Conservation (phyloP, 2,888 invertebrate species). For the Lasioglossum zephyrum region DNA sequence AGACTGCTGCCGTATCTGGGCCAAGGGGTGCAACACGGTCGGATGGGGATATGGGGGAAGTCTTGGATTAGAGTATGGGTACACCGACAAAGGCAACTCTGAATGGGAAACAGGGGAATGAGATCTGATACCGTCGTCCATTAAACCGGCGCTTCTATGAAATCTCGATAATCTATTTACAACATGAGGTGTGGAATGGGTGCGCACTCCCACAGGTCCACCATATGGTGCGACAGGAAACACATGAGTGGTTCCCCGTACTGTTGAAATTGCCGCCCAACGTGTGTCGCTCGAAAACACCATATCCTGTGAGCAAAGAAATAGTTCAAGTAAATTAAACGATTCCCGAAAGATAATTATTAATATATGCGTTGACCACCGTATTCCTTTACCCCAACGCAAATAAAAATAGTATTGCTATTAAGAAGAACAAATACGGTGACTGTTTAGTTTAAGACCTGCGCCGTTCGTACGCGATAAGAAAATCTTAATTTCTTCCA, state of each 20-base stretch:
- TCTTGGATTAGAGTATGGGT: slow-evolving; percentile 93
- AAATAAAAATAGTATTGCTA: slow-evolving; percentile 5
- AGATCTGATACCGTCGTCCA: slow-evolving; percentile 88
- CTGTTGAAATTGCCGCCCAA: slow-evolving; percentile 98
- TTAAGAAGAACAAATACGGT: not conserved
- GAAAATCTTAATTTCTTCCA: not conserved
- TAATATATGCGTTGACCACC: not conserved
- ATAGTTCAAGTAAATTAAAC: not conserved
- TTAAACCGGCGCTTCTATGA: slow-evolving; percentile 97
- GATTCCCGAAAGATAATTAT: not conserved
- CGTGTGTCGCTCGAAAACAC: slow-evolving; percentile 96
- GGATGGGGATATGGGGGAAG: slow-evolving; percentile 96
- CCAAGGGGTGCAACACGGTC: slow-evolving; percentile 91
- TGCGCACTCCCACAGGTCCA: slow-evolving; percentile 95
- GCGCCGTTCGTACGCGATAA: not conserved
- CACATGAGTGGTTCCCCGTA: slow-evolving; percentile 98
- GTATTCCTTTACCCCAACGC: not conserved
- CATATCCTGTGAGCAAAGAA: slow-evolving; percentile 88
- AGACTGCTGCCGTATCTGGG: slow-evolving; percentile 92
- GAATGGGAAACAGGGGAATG: slow-evolving; percentile 89
- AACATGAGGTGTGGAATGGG: slow-evolving; percentile 96
- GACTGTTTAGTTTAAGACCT: not conserved
- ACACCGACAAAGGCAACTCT: slow-evolving; percentile 83
- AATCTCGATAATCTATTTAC: slow-evolving; percentile 97
- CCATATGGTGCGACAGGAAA: slow-evolving; percentile 99